Evolutionary conservation across 2,797 vertebrate genomes (phyloP).

Genomic region (Pseudomugil tenellus): DNA sequence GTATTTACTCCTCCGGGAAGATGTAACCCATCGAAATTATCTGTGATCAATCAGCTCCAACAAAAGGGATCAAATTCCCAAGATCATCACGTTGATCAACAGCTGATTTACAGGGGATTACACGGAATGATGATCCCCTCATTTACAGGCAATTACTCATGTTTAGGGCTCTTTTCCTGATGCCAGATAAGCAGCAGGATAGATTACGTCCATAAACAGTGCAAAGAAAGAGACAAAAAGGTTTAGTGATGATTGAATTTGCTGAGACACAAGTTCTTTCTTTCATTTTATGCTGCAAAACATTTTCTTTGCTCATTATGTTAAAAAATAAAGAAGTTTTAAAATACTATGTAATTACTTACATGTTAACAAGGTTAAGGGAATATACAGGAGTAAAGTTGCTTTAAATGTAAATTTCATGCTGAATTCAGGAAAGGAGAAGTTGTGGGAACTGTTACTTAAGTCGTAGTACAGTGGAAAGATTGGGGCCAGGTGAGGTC

Average conservation of each 20-base stretch:
- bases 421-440: background rate
- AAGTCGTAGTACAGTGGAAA: background rate
- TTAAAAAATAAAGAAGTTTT: background rate
- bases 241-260: constrained; percentile 49
- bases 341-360: background rate
- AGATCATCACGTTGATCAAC: constrained; percentile 67
- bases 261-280: background rate
- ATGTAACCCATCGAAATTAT: constrained; percentile 53
- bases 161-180: constrained; percentile 31
- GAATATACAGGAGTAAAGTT: background rate
- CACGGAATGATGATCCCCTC: constrained; percentile 68
- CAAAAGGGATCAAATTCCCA: constrained; percentile 68
- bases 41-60: constrained; percentile 62
- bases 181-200: constrained; percentile 46
- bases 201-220: constrained; percentile 42
- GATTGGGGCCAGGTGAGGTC: background rate
- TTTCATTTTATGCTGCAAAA: background rate
- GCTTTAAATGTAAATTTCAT: background rate
- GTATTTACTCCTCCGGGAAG: constrained; percentile 50
- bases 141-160: constrained; percentile 68
- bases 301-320: background rate
- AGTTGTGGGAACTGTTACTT: constrained; percentile 1
- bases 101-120: constrained; percentile 40
- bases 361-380: background rate
- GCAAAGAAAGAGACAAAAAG: constrained; percentile 31